These are phyloP conservation scores for Chloropsis hardwickii DNA, from an alignment of 2,113 vertebrate genomes.

Conservation along the genomic window DNA sequence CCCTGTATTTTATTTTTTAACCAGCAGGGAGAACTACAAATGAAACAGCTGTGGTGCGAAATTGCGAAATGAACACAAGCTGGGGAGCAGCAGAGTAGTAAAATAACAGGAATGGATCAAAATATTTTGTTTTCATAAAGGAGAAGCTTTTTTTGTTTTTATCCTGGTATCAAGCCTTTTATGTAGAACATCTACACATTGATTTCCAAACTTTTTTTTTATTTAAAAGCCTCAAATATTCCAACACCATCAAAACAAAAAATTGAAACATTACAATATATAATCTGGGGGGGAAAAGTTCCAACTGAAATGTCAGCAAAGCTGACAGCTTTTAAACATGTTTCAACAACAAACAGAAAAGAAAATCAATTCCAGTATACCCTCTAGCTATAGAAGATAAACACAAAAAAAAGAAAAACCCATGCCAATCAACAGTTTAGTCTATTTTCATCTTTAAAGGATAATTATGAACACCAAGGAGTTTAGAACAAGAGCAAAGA, in stretches of 20 bases:
- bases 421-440: neutral
- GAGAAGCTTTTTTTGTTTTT: neutral
- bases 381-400: neutral
- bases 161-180: neutral
- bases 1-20: neutral
- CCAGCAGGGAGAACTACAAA: neutral
- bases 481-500: neutral
- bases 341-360: neutral
- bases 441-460: neutral
- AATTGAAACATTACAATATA: neutral
- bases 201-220: neutral
- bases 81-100: neutral
- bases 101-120: neutral
- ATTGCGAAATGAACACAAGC: neutral
- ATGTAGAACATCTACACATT: neutral
- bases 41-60: neutral
- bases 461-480: neutral
- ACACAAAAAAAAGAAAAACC: neutral
- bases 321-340: neutral
- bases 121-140: conserved; percentile 4
- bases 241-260: neutral
- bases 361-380: neutral
- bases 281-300: neutral
- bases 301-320: neutral
- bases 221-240: neutral